These are phyloP conservation scores for Sebastes diploproa DNA, from an alignment of 2,797 vertebrate species.

Conservation along the genomic window DNA sequence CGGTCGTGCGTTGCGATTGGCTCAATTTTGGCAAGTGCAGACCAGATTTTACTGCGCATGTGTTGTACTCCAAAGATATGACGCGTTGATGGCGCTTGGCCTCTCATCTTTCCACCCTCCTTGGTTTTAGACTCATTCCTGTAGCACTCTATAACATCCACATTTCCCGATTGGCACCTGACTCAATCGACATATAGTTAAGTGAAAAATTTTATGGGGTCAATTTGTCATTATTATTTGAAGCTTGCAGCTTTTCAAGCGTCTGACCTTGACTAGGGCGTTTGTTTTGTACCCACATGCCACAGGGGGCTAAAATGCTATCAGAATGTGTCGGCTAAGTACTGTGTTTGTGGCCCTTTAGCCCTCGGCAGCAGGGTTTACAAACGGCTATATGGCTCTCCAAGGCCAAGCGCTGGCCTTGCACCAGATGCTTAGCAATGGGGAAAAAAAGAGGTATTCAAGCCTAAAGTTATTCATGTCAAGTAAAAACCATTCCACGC, in stretches of 20 bases:
- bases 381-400: slow-evolving; percentile 63
- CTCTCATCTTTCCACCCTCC: background rate
- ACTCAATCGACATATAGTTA: slow-evolving; percentile 26
- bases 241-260: slow-evolving; percentile 33
- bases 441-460: slow-evolving; percentile 56
- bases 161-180: slow-evolving; percentile 13
- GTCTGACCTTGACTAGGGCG: slow-evolving; percentile 42
- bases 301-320: slow-evolving; percentile 40
- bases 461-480: slow-evolving; percentile 63
- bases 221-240: slow-evolving; percentile 42
- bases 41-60: too few relatives aligned
- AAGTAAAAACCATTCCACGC: slow-evolving; percentile 53
- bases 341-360: slow-evolving; percentile 42
- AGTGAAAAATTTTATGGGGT: slow-evolving; percentile 48
- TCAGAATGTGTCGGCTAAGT: slow-evolving; percentile 55
- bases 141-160: slow-evolving; percentile 4
- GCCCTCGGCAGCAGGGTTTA: slow-evolving; percentile 35
- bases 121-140: background rate
- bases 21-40: too few relatives aligned
- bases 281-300: slow-evolving; percentile 51
- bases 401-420: slow-evolving; percentile 64
- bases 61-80: too few relatives aligned
- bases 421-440: slow-evolving; percentile 35
- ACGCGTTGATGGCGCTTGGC: too few relatives aligned
- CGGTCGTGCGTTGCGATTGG: too few relatives aligned